Conservation (phyloP, 1,140 invertebrate genomes). For the Antheraea mylitta region DNA sequence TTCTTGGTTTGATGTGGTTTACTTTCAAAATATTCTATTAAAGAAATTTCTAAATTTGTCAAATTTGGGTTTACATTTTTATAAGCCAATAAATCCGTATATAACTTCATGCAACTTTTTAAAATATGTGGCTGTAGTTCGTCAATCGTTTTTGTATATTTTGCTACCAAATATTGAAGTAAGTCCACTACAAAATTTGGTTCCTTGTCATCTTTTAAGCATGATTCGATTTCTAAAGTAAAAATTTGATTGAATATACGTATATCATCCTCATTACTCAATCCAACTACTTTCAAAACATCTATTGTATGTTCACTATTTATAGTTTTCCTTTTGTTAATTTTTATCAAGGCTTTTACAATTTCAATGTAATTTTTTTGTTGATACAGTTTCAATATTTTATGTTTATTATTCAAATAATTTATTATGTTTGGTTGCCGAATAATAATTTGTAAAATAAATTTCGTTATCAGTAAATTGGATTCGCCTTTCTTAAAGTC, state of each 20-base stretch:
- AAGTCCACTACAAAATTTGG: conserved; percentile 63
- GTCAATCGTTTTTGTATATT: conserved; percentile 51
- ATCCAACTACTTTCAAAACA: conserved; percentile 53
- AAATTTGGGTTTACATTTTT: conserved; percentile 66
- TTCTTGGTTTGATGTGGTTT: conserved; percentile 79
- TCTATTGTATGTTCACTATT: conserved; percentile 50
- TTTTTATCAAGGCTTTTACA: conserved; percentile 69
- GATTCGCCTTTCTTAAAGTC: conserved; percentile 55
- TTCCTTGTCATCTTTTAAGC: conserved; percentile 67
- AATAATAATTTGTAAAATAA: conserved; percentile 66
- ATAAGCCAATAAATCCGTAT: conserved; percentile 53
- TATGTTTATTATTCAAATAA: conserved; percentile 51
- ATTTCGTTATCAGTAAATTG: conserved; percentile 65
- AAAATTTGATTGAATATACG: conserved; percentile 59
- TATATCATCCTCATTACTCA: conserved; percentile 55
- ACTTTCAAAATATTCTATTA: conserved; percentile 79
- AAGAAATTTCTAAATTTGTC: conserved; percentile 74
- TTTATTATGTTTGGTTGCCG: conserved; percentile 51
- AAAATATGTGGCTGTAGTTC: conserved; percentile 49
- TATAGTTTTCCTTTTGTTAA: conserved; percentile 57
- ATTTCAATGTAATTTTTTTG: conserved; percentile 69
- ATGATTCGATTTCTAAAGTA: conserved; percentile 40
- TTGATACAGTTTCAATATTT: conserved; percentile 64
- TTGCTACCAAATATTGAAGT: conserved; percentile 55
- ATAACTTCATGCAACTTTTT: conserved; percentile 53